A percentile compares a stretch with the other conserved stretches of the same genome.
Conservation (phyloP, 2,113 vertebrate genomes). For the Holacanthus passer region DNA sequence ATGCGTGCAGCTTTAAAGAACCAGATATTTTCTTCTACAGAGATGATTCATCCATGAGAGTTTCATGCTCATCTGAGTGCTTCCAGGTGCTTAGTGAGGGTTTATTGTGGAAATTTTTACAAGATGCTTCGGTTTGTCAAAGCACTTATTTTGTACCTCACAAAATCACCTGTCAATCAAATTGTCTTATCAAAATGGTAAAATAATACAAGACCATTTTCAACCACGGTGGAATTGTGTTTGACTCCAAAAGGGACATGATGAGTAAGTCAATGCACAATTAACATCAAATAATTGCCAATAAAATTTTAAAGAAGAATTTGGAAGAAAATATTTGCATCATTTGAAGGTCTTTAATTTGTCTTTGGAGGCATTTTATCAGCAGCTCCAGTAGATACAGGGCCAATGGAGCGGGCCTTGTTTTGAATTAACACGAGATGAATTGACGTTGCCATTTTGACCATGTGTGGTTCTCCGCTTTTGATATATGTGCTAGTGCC, state of each 20-base stretch:
- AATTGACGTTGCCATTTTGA: conserved; percentile 25
- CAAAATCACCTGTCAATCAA: too few relatives aligned
- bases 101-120: background rate
- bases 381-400: background rate
- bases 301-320: background rate
- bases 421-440: conserved; percentile 4
- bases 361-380: conserved; percentile 1
- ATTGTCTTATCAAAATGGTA: background rate
- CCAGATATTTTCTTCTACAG: too few relatives aligned
- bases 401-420: background rate
- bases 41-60: background rate
- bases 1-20: background rate
- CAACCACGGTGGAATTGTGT: background rate
- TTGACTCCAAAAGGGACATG: background rate
- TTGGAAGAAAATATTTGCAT: background rate
- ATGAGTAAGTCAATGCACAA: background rate
- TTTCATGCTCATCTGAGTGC: background rate
- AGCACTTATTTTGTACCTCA: background rate
- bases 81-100: background rate
- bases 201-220: background rate
- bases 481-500: conserved; percentile 31
- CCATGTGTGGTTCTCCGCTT: conserved; percentile 32
- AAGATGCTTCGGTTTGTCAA: background rate
- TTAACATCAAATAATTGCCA: background rate
- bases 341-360: background rate